Percentiles rank a stretch among this genome's conserved stretches.
Conservation (phyloP, 2,888 invertebrate genomes). For the Autographa gamma region DNA sequence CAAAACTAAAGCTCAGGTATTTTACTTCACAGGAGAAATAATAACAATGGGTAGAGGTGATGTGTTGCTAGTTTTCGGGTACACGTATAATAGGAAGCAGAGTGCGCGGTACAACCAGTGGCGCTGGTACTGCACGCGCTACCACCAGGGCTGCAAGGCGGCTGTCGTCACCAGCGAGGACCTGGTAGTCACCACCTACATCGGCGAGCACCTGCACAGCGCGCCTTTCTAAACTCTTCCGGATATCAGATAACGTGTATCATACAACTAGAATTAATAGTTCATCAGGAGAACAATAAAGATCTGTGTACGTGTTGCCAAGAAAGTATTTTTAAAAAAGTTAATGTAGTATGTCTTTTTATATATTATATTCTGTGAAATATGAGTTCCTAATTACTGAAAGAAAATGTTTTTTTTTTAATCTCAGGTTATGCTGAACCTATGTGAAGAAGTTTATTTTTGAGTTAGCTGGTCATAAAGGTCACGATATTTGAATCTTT, state of each 20-base stretch:
- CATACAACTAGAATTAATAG: neutral
- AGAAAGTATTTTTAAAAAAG: too few species aligned
- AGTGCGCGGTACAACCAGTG: slow-evolving; percentile 19
- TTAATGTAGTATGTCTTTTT: too few species aligned
- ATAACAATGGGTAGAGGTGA: slow-evolving; percentile 25
- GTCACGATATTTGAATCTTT: too few species aligned
- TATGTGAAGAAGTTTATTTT: too few species aligned
- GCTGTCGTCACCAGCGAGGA: slow-evolving; percentile 61
- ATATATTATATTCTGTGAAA: too few species aligned
- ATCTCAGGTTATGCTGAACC: too few species aligned
- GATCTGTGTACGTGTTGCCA: too few species aligned
- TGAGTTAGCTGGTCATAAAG: too few species aligned
- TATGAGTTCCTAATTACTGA: too few species aligned
- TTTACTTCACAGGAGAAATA: slow-evolving; percentile 32
- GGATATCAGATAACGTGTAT: neutral
- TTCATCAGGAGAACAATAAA: too few species aligned
- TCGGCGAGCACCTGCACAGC: slow-evolving; percentile 27
- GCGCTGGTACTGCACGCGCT: slow-evolving; percentile 59
- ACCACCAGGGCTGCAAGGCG: slow-evolving; percentile 65
- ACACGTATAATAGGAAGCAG: slow-evolving; percentile 42
- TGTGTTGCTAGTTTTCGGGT: slow-evolving; percentile 27
- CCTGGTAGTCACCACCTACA: slow-evolving; percentile 44
- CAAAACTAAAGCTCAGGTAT: neutral
- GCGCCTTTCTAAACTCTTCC: slow-evolving; percentile 17
- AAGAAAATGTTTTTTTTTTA: too few species aligned